A percentile compares a stretch with the other conserved stretches of the same genome.
These are phyloP conservation scores for Regulus satrapa DNA, from an alignment of 2,113 vertebrate genomes.

Conservation along the genomic window DNA sequence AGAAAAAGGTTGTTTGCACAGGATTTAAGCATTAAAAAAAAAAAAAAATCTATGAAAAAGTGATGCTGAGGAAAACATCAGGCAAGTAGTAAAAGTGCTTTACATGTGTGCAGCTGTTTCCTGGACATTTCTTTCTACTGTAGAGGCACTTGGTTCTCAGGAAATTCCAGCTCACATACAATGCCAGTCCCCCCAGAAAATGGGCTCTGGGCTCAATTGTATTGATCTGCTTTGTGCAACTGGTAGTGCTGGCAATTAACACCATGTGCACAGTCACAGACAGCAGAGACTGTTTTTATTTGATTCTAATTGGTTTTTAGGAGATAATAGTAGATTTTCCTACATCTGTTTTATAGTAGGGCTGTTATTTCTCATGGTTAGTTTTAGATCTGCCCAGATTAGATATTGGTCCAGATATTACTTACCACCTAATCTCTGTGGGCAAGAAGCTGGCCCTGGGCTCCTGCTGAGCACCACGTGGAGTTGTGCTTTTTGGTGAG, in stretches of 20 bases:
- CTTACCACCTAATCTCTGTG: neutral
- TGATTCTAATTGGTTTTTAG: neutral
- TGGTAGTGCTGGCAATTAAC: neutral
- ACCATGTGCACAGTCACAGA: neutral
- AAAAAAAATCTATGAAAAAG: slow-evolving; percentile 31
- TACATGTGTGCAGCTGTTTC: slow-evolving; percentile 72
- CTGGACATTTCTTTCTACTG: slow-evolving; percentile 60
- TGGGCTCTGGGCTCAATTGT: neutral
- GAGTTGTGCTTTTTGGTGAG: neutral
- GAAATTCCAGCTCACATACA: slow-evolving; percentile 62
- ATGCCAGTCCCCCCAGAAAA: slow-evolving; percentile 35
- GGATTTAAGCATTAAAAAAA: slow-evolving; percentile 67
- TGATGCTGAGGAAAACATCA: slow-evolving; percentile 59
- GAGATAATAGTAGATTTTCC: neutral
- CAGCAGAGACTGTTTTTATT: neutral
- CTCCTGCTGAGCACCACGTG: fast-evolving
- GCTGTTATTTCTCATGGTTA: neutral
- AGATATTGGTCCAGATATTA: neutral
- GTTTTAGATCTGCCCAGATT: neutral
- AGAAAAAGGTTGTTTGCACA: slow-evolving; percentile 72
- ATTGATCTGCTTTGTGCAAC: neutral
- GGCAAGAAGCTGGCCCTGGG: neutral
- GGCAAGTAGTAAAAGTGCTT: slow-evolving; percentile 61
- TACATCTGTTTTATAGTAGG: neutral
- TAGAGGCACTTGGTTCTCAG: slow-evolving; percentile 43